Evolutionary conservation across 2,113 vertebrate species (phyloP).

Genomic region (Sinocyclocheilus grahami): DNA sequence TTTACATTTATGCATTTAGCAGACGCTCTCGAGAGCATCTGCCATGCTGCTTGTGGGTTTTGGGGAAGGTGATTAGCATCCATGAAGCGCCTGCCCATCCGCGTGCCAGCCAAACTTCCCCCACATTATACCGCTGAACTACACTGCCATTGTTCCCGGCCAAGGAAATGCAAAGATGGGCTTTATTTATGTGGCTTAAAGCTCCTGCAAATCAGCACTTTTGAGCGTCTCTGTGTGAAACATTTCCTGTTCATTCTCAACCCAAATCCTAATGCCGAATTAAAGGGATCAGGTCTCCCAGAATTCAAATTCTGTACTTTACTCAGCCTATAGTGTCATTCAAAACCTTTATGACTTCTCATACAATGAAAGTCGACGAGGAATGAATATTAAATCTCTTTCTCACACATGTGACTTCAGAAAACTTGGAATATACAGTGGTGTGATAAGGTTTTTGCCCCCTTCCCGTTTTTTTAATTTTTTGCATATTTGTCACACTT

Average conservation of each 20-base stretch:
- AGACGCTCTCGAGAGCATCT: neutral
- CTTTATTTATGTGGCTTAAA: conserved; percentile 48
- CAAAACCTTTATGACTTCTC: neutral
- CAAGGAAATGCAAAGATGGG: conserved; percentile 40
- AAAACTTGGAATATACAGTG: neutral
- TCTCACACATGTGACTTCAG: neutral
- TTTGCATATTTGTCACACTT: too few relatives aligned
- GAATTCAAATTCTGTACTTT: neutral
- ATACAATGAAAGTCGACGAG: neutral
- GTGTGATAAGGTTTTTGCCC: too few relatives aligned
- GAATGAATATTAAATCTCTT: neutral
- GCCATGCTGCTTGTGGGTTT: conserved; percentile 24
- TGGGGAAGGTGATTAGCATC: conserved; percentile 24
- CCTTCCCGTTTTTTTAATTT: too few relatives aligned
- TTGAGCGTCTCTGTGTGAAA: conserved; percentile 1
- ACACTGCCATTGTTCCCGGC: conserved; percentile 52
- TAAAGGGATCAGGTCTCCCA: neutral
- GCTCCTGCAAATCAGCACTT: conserved; percentile 15
- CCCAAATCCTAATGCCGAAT: neutral
- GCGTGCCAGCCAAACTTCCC: conserved; percentile 45
- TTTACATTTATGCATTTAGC: too few relatives aligned
- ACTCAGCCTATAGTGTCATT: neutral
- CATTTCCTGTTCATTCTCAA: conserved; percentile 11
- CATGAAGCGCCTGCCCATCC: conserved; percentile 13
- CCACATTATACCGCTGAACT: conserved; percentile 49